phyloP scores from a whole-genome alignment of 2,113 vertebrate genomes.

The Phoenicopterus ruber region DNA sequence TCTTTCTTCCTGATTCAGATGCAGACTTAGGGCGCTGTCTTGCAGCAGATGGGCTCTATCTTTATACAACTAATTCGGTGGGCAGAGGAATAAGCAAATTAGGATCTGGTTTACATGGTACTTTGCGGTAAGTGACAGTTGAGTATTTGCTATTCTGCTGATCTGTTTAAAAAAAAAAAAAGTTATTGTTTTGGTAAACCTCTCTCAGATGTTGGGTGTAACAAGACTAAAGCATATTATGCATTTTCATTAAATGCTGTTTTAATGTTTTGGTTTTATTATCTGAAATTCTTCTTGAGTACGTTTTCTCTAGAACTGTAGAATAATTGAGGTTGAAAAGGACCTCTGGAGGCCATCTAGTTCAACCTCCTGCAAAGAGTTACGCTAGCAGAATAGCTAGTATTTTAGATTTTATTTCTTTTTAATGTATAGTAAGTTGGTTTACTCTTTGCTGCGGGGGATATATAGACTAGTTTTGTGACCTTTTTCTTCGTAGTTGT shows the following conservation, averaged over 20 bases:
- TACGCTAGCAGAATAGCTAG: background rate
- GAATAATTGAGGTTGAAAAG: background rate
- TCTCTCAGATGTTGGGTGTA: background rate
- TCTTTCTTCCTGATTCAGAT: conserved; percentile 76
- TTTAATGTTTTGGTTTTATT: background rate
- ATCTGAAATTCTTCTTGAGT: background rate
- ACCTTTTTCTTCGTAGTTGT: background rate
- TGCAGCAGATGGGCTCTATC: conserved; percentile 93
- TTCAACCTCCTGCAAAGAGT: background rate
- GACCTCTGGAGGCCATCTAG: background rate
- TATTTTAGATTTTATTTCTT: background rate
- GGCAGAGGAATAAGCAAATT: conserved; percentile 97
- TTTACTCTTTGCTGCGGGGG: background rate
- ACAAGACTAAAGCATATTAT: background rate
- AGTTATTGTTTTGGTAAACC: background rate
- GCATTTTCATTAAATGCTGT: background rate
- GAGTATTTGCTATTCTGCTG: background rate
- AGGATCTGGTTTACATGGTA: conserved; percentile 95
- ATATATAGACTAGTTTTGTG: background rate
- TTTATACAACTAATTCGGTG: conserved; percentile 96
- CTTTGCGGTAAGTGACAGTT: conserved; percentile 84
- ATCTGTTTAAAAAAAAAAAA: background rate
- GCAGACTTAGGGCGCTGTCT: conserved; percentile 95
- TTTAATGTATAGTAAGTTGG: background rate
- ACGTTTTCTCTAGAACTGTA: background rate